Base-by-base conservation (phyloP, 2,888 invertebrate genomes). In the Caenorhabditis sp. region DNA sequence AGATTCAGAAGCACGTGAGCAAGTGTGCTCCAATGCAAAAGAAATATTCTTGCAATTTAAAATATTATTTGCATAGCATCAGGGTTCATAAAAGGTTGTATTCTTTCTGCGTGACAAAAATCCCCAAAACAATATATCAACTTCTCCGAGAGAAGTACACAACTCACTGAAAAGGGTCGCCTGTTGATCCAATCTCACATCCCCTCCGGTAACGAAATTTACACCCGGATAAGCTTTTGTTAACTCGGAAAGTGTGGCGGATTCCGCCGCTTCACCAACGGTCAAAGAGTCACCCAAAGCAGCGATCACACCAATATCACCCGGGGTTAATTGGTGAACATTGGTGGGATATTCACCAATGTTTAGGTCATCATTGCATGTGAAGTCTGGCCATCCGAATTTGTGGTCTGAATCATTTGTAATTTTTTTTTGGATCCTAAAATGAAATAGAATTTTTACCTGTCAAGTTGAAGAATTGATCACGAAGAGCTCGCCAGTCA, bases 161-260 rank as follows among this genome's bases (percentile, higher is more conserved):
- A n/a, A n/a, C n/a, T 63, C 17, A 78, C 78, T 73, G 52, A 59
- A 52, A 8, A 78, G 27, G 4, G 76, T 78, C 1, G 72, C 66
- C 54, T 70, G 65, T 26, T 76, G 61, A 17, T 56, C 25, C 20
- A 78, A 14, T 14, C 8, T 8, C 1, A 68, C 67, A 31, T 72
- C 72, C 10, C 26, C 43, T 23, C 78, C 78, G 26, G 64, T 73
- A 1, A 72, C 78, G 56, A 78, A 78, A 2, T 70, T 67, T 23
- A 71, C 20, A 5, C 74, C 76, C 2, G 69, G 70, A 67, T 59
- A 69, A 23, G 64, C 59, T 23, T 61, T 31, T 20, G 60, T n/a
- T 4, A 76, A 27, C 25, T 71, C 74, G 1, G 52, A 49, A 21
- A 74, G 21, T 21, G 66, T 52, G 10, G 63, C 26, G 3, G 78